Evolutionary conservation across 2,888 invertebrate genomes (phyloP).

Genomic region (Noctua pronuba): DNA sequence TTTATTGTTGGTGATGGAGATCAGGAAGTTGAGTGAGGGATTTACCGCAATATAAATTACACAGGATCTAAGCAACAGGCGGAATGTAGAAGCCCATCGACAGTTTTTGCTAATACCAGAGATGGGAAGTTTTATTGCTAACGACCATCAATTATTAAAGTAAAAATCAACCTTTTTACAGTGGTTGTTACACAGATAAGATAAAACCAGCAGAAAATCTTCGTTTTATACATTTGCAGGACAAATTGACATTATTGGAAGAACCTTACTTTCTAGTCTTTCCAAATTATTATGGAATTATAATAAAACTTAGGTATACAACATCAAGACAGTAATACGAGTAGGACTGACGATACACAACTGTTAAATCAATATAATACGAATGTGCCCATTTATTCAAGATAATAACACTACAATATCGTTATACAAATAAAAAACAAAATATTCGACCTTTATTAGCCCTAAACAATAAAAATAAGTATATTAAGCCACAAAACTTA

Average conservation of each 20-base stretch:
- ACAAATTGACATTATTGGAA: not conserved
- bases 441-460: conserved; percentile 27
- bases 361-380: conserved; percentile 17
- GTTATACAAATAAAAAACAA: conserved; percentile 39
- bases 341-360: not conserved
- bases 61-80: conserved; percentile 74
- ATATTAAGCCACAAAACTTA: conserved; percentile 48
- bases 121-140: conserved; percentile 61
- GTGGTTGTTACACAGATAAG: not conserved
- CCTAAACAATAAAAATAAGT: conserved; percentile 40
- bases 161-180: not conserved
- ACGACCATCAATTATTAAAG: conserved; percentile 52
- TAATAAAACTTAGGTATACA: not conserved
- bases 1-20: conserved; percentile 30
- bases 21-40: conserved; percentile 26
- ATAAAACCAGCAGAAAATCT: not conserved
- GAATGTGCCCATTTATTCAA: conserved; percentile 27
- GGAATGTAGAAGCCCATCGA: conserved; percentile 81
- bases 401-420: not conserved
- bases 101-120: conserved; percentile 73
- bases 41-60: conserved; percentile 75
- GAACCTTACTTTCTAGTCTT: not conserved
- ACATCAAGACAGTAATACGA: not conserved
- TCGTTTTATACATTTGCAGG: not conserved
- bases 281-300: not conserved